Conservation (phyloP, 1,140 invertebrate species). For the Oppia nitens region DNA sequence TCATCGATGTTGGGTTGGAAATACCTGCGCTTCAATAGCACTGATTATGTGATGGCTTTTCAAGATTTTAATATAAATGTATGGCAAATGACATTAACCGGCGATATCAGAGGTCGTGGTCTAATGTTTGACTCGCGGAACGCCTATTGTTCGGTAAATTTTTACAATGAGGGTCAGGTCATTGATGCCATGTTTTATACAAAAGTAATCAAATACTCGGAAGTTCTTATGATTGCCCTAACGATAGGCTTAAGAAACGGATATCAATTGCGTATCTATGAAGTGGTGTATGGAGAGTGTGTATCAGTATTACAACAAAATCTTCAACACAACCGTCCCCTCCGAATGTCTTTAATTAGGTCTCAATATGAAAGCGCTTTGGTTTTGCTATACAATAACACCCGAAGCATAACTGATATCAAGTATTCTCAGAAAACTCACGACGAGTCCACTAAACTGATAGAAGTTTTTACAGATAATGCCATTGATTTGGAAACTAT, state of each 20-base stretch:
- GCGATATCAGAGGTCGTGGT: background rate
- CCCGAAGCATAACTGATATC: background rate
- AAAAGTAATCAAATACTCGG: background rate
- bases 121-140: background rate
- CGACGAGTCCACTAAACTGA: constrained; percentile 3
- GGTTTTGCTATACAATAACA: background rate
- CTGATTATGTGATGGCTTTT: constrained; percentile 5
- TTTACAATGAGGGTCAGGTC: background rate
- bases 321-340: background rate
- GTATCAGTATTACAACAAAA: background rate
- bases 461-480: constrained; percentile 9
- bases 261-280: background rate
- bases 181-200: background rate
- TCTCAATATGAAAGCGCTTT: constrained; percentile 5
- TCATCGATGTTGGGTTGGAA: background rate
- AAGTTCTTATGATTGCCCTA: background rate
- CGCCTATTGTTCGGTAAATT: background rate
- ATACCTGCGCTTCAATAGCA: constrained; percentile 14
- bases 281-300: background rate
- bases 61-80: background rate
- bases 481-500: constrained; percentile 12
- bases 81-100: background rate
- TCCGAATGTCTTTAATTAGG: background rate
- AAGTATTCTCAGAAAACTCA: background rate
- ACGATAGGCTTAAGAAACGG: background rate